Conservation (phyloP, 2,113 vertebrate genomes). For the Crotalus horridus region DNA sequence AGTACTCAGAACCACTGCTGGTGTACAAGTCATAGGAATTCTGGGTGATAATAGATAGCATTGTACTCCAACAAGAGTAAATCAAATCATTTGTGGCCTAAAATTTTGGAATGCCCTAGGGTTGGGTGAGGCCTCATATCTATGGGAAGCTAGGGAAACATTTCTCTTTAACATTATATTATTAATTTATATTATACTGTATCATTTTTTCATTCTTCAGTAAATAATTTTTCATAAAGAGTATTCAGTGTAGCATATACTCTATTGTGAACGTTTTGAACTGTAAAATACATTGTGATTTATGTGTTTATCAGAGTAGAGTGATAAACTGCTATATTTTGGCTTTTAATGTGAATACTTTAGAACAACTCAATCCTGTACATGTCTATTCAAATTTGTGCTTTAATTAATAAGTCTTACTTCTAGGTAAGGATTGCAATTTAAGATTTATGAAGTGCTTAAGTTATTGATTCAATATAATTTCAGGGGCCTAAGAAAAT, state of each 20-base stretch:
- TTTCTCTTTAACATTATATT: background rate
- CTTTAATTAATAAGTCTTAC: background rate
- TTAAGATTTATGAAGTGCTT: background rate
- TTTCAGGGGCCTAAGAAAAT: conserved; percentile 84
- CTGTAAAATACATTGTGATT: background rate
- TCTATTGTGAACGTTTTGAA: background rate
- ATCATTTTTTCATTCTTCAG: background rate
- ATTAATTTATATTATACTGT: background rate
- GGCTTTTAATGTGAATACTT: background rate
- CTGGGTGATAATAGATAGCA: background rate
- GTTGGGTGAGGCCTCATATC: background rate
- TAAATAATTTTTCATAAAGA: background rate
- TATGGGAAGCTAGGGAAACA: background rate
- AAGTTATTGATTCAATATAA: background rate
- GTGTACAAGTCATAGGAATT: background rate
- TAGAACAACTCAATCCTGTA: background rate
- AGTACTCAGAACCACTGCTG: background rate
- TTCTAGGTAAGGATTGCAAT: background rate
- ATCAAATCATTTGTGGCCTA: background rate
- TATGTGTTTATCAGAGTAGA: background rate
- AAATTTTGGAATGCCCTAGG: background rate
- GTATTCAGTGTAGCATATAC: background rate
- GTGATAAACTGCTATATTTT: background rate
- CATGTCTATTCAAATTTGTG: background rate
- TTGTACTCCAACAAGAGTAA: background rate